Evolutionary conservation across 64 coral and sea anemone genomes (phyloP).

Genomic region (Montipora cactus): DNA sequence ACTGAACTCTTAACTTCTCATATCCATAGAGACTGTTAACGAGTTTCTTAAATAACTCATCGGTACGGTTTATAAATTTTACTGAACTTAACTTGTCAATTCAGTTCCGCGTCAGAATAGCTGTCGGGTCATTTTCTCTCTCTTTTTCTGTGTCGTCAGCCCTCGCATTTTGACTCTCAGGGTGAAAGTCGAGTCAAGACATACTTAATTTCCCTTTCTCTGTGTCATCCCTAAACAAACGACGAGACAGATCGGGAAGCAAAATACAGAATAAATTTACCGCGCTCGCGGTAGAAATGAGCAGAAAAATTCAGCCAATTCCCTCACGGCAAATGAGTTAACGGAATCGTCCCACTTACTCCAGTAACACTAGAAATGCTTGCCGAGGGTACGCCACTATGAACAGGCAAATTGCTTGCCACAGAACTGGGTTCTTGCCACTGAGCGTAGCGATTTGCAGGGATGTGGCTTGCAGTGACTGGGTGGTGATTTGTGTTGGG

Average conservation of each 20-base stretch:
- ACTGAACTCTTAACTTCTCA: constrained; percentile 24
- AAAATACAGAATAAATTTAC: constrained; percentile 84
- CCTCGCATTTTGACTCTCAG: constrained; percentile 5
- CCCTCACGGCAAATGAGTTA: constrained; percentile 81
- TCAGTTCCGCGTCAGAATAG: constrained; percentile 8
- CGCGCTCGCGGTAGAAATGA: constrained; percentile 53
- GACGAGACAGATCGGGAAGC: constrained; percentile 20
- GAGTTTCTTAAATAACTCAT: constrained; percentile 47
- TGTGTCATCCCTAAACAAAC: constrained; percentile 12
- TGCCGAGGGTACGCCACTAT: constrained; percentile 39
- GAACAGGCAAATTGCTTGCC: constrained; percentile 61
- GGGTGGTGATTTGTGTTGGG: not conserved
- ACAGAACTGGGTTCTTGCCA: constrained; percentile 70
- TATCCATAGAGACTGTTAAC: not conserved
- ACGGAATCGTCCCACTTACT: constrained; percentile 87
- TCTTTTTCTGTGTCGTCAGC: not conserved
- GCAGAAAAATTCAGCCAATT: constrained; percentile 4
- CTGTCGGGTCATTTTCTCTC: not conserved
- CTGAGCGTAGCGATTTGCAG: constrained; percentile 63
- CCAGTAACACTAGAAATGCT: constrained; percentile 71
- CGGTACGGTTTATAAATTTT: constrained; percentile 34
- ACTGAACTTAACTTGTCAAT: constrained; percentile 17
- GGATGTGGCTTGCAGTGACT: constrained; percentile 44
- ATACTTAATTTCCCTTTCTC: not conserved
- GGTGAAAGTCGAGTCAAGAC: constrained; percentile 27